Base-by-base conservation (phyloP, 2,113 vertebrate species). In the Paracanthobrama guichenoti region DNA sequence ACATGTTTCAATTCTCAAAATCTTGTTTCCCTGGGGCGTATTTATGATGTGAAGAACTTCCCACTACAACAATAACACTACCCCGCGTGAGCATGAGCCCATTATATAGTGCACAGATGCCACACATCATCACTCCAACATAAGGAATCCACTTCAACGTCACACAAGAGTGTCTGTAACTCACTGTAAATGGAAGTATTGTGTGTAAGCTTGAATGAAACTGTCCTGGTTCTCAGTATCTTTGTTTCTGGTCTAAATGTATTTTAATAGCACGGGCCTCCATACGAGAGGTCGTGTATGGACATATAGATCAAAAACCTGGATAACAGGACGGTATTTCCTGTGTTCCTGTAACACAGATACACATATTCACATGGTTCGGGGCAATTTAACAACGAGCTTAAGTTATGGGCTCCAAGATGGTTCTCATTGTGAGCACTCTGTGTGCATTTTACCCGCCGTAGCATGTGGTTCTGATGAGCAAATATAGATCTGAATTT, bases 391-490 rank as follows among this genome's bases (percentile, higher is more conserved):
- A 72, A 75, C 75, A 79, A 66, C n/a, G 6, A 85, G 44, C 67
- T 42, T 44, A 35, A 26, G 64, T 50, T 78, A 72, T 72, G 14
- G 73, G 62, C 59, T 72, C 50, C 80, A 83, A 71, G 42, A 75
- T 69, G 75, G 72, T 77, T 64, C 42, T 73, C 62, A 66, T 57
- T 80, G 85, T 11, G 75, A 60, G 66, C 24, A 84, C 86, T 84
- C 88, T 89, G 86, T 86, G 90, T 90, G 90, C 91, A 13, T 88
- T 78, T 91, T 89, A 89, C 89, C 89, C 88, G 91, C 90, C 92
- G 89, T 89, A 88, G 90, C 95, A 95, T 89, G 92, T 96, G 96
- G 94, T 96, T 96, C 92, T 88, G 93, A 95, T 96, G 95, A 96
- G 93, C 84, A 91, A 90, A 92, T 94, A 95, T 94, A 95, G 94